A percentile compares a stretch with the other conserved stretches of the same genome.
Evolutionary conservation across 1,140 invertebrate species (phyloP).

Genomic region (Rhysida immarginata): DNA sequence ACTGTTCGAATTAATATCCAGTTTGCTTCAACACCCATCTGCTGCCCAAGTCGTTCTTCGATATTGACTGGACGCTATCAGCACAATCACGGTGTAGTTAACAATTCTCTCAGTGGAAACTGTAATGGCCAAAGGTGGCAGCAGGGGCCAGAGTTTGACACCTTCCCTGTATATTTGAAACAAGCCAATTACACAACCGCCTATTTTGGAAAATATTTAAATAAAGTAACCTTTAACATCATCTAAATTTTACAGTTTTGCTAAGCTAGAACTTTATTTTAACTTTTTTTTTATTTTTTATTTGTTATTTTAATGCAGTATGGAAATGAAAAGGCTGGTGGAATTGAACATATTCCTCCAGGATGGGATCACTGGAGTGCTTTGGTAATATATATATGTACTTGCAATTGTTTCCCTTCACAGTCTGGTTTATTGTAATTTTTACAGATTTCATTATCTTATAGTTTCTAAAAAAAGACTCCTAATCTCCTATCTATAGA

Average conservation of each 20-base stretch:
- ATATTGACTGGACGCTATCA: constrained; percentile 69
- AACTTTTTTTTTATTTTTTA: constrained; percentile 1
- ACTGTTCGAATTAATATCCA: too few species aligned
- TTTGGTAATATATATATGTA: constrained; percentile 34
- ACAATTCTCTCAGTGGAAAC: constrained; percentile 60
- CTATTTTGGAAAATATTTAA: constrained; percentile 75
- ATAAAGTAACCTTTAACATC: constrained; percentile 42
- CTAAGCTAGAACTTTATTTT: background rate
- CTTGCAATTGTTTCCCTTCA: too few species aligned
- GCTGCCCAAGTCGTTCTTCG: constrained; percentile 74
- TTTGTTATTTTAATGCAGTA: constrained; percentile 36
- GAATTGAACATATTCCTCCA: constrained; percentile 46
- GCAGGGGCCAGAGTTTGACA: constrained; percentile 39
- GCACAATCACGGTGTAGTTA: constrained; percentile 61
- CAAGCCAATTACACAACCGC: constrained; percentile 54
- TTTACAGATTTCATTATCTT: too few species aligned
- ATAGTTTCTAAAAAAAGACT: too few species aligned
- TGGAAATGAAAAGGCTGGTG: constrained; percentile 38
- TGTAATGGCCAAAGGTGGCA: constrained; percentile 56
- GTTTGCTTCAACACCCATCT: constrained; percentile 64
- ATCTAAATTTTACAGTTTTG: too few species aligned
- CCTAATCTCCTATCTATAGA: too few species aligned
- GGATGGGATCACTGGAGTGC: constrained; percentile 72
- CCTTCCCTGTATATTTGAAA: constrained; percentile 50
- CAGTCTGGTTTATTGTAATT: too few species aligned